Evolutionary conservation across 2,113 vertebrate genomes (phyloP).

Genomic region (Nasalis larvatus): DNA sequence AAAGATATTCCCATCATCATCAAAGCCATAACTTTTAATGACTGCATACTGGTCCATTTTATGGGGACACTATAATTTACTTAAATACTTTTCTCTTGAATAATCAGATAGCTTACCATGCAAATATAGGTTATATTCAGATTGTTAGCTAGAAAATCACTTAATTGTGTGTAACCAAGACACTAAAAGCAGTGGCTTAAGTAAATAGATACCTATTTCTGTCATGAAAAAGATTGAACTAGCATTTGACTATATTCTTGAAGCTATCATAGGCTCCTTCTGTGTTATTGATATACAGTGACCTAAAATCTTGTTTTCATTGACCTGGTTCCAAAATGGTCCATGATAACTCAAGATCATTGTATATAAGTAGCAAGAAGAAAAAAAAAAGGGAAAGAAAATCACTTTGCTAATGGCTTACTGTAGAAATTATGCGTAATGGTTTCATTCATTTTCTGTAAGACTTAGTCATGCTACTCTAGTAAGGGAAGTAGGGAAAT

Average conservation of each 20-base stretch:
- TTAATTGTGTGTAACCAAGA: neutral
- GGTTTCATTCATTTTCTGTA: neutral
- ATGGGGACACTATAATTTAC: neutral
- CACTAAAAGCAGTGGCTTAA: neutral
- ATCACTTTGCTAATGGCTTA: neutral
- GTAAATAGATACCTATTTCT: neutral
- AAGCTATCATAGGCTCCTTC: neutral
- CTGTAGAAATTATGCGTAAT: neutral
- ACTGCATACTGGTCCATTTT: neutral
- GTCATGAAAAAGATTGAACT: neutral
- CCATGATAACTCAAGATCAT: neutral
- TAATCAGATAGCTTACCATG: neutral
- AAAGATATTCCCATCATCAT: neutral
- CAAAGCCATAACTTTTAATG: neutral
- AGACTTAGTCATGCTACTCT: neutral
- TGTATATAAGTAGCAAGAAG: neutral
- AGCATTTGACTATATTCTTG: neutral
- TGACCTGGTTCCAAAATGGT: neutral
- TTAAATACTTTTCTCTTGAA: neutral
- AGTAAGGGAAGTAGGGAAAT: neutral
- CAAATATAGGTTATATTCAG: neutral
- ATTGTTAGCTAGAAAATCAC: neutral
- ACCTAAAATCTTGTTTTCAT: neutral
- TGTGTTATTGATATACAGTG: neutral
- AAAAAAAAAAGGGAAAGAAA: neutral